A percentile compares a stretch with the other conserved stretches of the same genome.
Evolutionary conservation across 1,140 invertebrate genomes (phyloP).

Genomic region (Ruditapes philippinarum): DNA sequence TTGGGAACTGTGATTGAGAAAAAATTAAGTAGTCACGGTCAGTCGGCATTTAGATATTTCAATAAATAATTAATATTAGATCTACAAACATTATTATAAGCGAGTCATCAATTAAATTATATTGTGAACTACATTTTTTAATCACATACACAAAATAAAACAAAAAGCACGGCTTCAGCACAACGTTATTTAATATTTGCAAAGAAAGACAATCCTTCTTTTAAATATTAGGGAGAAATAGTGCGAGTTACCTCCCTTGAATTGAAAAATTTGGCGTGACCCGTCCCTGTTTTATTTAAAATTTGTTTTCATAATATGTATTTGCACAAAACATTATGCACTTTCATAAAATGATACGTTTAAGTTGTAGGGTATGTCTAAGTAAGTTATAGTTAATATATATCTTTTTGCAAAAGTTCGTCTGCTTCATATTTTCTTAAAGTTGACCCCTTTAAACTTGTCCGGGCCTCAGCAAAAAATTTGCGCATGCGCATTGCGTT

Average conservation of each 20-base stretch:
- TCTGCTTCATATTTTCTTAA: no score
- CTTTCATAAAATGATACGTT: background rate
- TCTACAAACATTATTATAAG: no score
- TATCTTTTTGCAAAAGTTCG: background rate
- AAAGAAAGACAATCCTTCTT: background rate
- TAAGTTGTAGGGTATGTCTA: background rate
- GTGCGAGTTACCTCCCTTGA: slow-evolving; percentile 5
- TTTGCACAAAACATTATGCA: no score
- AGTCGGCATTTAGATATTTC: background rate
- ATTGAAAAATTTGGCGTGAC: background rate
- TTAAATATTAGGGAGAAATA: background rate
- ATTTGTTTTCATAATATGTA: background rate
- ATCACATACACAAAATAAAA: no score
- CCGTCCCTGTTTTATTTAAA: background rate
- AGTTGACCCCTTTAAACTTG: no score
- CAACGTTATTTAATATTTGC: background rate
- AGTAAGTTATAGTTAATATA: background rate
- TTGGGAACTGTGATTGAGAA: background rate
- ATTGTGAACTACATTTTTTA: background rate
- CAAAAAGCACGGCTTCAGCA: no score
- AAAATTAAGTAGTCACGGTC: background rate
- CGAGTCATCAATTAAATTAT: background rate
- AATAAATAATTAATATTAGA: no score
- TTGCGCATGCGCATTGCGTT: no score
- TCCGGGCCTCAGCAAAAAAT: no score